Base-by-base conservation (phyloP, 1,140 invertebrate species). In the Paramacrobiotus metropolitanus region DNA sequence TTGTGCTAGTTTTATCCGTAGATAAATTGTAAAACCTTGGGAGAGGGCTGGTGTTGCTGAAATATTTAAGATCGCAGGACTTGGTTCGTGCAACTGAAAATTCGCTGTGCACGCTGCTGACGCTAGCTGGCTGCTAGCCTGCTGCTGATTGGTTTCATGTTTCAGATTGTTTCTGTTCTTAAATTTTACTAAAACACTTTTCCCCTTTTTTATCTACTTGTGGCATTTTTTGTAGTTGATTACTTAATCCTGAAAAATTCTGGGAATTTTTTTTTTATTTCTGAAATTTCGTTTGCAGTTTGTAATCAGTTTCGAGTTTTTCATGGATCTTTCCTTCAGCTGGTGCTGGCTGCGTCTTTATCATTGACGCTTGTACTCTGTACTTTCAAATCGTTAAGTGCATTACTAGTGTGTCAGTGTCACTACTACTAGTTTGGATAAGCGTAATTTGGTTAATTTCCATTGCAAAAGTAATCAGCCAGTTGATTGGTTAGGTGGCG, bases 401-500 rank as follows among this genome's bases (percentile, higher is more conserved):
- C 34, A 40, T 40, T 40, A 40, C 34, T 40, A n/a, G 34, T 40
- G 9, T 40, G 9, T 40, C 15, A 15, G 24, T 55, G 15, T 15
- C 24, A 24, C 15, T 55, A n/a, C n/a, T n/a, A n/a, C n/a, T n/a
- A n/a, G n/a, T n/a, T n/a, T n/a, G n/a, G n/a, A n/a, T n/a, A n/a
- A n/a, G n/a, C n/a, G n/a, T n/a, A n/a, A n/a, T n/a, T n/a, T n/a
- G n/a, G n/a, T n/a, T n/a, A n/a, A n/a, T n/a, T n/a, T n/a, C n/a
- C n/a, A n/a, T n/a, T n/a, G n/a, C n/a, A n/a, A n/a, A n/a, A n/a
- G n/a, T n/a, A n/a, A n/a, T n/a, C n/a, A n/a, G n/a, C n/a, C n/a
- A n/a, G n/a, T n/a, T n/a, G n/a, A n/a, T n/a, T n/a, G n/a, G 15
- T 15, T 28, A 55, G 48, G 48, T 55, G 63, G 92, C 94, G 2